phyloP scores from a whole-genome alignment of 2,888 invertebrate species.

The Monoplex corrugatus region DNA sequence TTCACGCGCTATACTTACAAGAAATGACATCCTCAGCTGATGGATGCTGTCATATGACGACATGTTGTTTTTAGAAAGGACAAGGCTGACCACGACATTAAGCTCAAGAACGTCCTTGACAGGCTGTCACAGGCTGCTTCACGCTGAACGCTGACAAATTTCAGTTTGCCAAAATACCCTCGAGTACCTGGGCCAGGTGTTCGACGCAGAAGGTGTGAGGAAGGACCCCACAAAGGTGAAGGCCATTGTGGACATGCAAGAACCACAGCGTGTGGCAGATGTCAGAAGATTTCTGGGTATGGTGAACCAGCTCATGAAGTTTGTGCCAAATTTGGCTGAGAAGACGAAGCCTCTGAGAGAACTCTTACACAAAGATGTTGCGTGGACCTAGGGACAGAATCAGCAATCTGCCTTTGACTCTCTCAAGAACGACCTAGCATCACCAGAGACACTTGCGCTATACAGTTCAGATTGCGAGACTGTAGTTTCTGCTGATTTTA shows the following conservation, averaged over 20 bases:
- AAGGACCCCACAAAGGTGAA: constrained; percentile 82
- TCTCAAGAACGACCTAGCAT: neutral
- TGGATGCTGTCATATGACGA: neutral
- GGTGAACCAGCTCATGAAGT: constrained; percentile 45
- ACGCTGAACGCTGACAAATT: constrained; percentile 30
- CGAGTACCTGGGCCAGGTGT: constrained; percentile 57
- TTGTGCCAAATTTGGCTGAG: constrained; percentile 36
- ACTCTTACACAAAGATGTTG: neutral
- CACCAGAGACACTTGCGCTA: neutral
- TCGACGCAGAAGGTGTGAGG: too few species aligned
- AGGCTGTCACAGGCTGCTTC: neutral
- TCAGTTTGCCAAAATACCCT: constrained; percentile 29
- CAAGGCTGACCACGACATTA: too few species aligned
- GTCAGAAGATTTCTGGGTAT: constrained; percentile 38
- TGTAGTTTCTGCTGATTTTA: constrained; percentile 11
- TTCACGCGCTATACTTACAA: too few species aligned
- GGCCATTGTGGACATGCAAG: neutral
- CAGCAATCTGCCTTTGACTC: neutral
- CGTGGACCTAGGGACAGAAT: constrained; percentile 9
- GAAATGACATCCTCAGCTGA: too few species aligned
- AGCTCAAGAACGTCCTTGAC: too few species aligned
- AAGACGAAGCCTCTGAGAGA: constrained; percentile 17
- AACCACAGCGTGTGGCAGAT: neutral
- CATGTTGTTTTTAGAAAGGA: neutral
- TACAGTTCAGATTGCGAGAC: constrained; percentile 27